Base-by-base conservation (phyloP, 2,113 vertebrate genomes). In the Catharus fuscescens region DNA sequence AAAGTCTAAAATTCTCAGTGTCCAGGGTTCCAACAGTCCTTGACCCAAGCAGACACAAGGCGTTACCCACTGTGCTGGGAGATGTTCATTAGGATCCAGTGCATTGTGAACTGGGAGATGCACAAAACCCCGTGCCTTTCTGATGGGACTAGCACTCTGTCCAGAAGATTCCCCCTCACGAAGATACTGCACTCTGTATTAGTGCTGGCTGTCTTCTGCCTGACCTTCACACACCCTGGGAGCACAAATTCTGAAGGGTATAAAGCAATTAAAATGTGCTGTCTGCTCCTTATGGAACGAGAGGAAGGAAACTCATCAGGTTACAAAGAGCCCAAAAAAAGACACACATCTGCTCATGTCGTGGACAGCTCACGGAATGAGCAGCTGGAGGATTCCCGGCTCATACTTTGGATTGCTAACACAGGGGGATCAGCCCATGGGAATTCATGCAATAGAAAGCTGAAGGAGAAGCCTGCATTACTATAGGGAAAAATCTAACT, bases 201-300 rank as follows among this genome's bases (percentile, higher is more conserved):
- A 65, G 10, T 24, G 28, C 86, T 81, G 32, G 16, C 72, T 59
- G 32, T 18, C 34, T 32, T 86, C 70, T 80, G 79, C n/a, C 8
- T 38, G 70, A 62, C 84, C 84, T 94, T 61, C 78, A 82, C 42
- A 45, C 21, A 24, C 31, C 10, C 53, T 32, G 40, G 26, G 40
- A 67, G 31, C 14, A 53, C 65, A 87, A 62, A 64, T 86, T 91
- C 80, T 76, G 36, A 69, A 36, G 53, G 28, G 9, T 44, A 38
- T 61, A 76, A 87, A 89, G 66, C 64, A 87, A 82, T 91, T 87
- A 85, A 89, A 91, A 50, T 28, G 23, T 79, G n/a, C 53, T 61
- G 12, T 54, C 77, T 91, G 45, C 70, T 87, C 29, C 73, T 69
- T 67, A 31, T 0, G 0, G 50, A 87, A 69, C 50, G 40, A 84